phyloP scores from a whole-genome alignment of 2,797 vertebrate genomes.

The Cirrhinus molitorella region DNA sequence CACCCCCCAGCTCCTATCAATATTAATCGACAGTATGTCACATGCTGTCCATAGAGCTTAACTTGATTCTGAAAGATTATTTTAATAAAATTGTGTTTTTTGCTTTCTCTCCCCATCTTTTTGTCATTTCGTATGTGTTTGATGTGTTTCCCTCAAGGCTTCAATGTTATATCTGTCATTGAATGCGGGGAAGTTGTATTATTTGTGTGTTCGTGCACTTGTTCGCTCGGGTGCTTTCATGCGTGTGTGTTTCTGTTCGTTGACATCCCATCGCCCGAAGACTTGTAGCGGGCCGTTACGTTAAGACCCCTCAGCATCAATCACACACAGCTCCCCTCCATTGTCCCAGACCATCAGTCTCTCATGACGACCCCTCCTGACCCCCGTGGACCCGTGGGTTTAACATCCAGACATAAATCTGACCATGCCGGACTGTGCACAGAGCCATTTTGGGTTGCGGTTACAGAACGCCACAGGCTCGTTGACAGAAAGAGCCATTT shows the following conservation, averaged over 20 bases:
- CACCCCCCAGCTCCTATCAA: not conserved
- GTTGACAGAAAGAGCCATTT: constrained; percentile 42
- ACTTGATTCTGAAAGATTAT: not conserved
- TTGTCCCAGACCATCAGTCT: constrained; percentile 55
- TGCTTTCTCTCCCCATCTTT: not conserved
- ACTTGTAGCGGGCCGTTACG: constrained; percentile 57
- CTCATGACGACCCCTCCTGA: constrained; percentile 32
- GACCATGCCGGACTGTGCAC: not conserved
- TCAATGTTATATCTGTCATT: constrained; percentile 38
- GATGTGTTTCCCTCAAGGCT: constrained; percentile 26
- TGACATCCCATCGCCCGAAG: constrained; percentile 55
- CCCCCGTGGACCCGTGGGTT: constrained; percentile 41
- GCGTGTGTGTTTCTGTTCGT: constrained; percentile 40
- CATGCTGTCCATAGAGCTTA: not conserved
- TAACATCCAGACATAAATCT: constrained; percentile 60
- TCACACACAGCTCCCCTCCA: constrained; percentile 46
- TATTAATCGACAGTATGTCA: not conserved
- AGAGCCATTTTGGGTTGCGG: constrained; percentile 17
- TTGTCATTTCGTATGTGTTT: constrained; percentile 19
- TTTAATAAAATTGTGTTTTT: not conserved
- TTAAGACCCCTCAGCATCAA: constrained; percentile 57
- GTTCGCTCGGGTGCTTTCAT: constrained; percentile 23
- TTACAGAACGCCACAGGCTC: constrained; percentile 41
- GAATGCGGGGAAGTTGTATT: constrained; percentile 24
- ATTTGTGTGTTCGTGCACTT: constrained; percentile 11